These are phyloP conservation scores for Vanessa atalanta DNA, from an alignment of 1,140 invertebrate genomes.

Conservation along the genomic window DNA sequence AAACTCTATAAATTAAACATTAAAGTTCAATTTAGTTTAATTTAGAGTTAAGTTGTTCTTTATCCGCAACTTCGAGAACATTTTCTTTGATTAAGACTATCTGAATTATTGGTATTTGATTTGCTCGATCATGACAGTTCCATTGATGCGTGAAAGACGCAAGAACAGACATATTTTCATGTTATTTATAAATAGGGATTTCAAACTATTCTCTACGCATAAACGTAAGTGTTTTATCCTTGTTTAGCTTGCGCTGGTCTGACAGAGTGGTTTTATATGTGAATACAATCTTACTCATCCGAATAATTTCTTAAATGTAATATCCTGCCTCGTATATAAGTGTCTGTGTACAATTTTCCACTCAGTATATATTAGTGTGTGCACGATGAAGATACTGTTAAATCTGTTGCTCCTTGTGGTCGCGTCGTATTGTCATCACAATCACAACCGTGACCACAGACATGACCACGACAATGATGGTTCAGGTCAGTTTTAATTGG, in stretches of 20 bases:
- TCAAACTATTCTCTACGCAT: too few relatives aligned
- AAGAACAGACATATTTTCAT: too few relatives aligned
- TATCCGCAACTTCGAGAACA: too few relatives aligned
- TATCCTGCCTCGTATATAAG: constrained; percentile 3
- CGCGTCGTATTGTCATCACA: not conserved
- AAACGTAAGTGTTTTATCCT: not conserved
- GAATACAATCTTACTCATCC: not conserved
- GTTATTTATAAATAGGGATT: too few relatives aligned
- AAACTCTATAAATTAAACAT: too few relatives aligned
- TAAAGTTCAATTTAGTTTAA: too few relatives aligned
- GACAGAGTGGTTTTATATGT: not conserved
- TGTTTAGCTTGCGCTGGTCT: not conserved
- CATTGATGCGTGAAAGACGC: too few relatives aligned
- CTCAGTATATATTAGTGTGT: constrained; percentile 2
- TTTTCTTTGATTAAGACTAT: too few relatives aligned
- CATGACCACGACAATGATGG: constrained; percentile 3
- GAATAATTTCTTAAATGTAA: not conserved
- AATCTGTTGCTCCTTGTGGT: constrained; percentile 7
- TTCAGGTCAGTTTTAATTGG: constrained; percentile 13
- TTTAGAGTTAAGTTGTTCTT: too few relatives aligned
- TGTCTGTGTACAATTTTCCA: not conserved
- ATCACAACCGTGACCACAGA: constrained; percentile 3
- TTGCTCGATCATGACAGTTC: too few relatives aligned
- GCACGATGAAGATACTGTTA: constrained; percentile 18
- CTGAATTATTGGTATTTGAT: too few relatives aligned